Conservation (phyloP, 2,888 invertebrate species). For the Unio pictorum region DNA sequence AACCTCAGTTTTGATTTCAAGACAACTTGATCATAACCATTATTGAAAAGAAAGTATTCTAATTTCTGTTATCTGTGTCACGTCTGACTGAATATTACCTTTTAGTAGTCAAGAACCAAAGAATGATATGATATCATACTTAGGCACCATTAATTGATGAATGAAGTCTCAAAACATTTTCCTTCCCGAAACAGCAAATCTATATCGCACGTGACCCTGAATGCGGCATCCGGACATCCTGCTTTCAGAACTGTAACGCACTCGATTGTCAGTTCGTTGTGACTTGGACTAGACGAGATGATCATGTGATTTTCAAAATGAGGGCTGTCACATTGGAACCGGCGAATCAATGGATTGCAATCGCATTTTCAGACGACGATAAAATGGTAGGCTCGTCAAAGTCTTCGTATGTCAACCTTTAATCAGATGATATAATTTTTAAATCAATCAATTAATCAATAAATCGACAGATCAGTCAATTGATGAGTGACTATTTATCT, state of each 20-base stretch:
- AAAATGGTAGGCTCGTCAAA: slow-evolving; percentile 54
- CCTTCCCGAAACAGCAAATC: slow-evolving; percentile 10
- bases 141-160: background rate
- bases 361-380: slow-evolving; percentile 65
- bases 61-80: no score
- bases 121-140: background rate
- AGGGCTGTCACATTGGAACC: slow-evolving; percentile 30
- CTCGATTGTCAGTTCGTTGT: slow-evolving; percentile 42
- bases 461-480: no score
- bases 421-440: no score
- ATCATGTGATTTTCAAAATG: slow-evolving; percentile 41
- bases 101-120: no score
- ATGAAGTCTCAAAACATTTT: background rate
- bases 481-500: no score
- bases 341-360: slow-evolving; percentile 54
- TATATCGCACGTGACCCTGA: slow-evolving; percentile 13
- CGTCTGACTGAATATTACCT: no score
- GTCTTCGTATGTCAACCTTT: no score
- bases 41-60: no score
- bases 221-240: slow-evolving; percentile 39
- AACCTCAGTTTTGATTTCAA: no score
- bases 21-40: no score
- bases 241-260: slow-evolving; percentile 38
- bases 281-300: slow-evolving; percentile 31
- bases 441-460: no score